Evolutionary conservation across 1,140 invertebrate genomes (phyloP), one percentile per base, ranked within the genome.

Genomic region (Anoplophora glabripennis): DNA sequence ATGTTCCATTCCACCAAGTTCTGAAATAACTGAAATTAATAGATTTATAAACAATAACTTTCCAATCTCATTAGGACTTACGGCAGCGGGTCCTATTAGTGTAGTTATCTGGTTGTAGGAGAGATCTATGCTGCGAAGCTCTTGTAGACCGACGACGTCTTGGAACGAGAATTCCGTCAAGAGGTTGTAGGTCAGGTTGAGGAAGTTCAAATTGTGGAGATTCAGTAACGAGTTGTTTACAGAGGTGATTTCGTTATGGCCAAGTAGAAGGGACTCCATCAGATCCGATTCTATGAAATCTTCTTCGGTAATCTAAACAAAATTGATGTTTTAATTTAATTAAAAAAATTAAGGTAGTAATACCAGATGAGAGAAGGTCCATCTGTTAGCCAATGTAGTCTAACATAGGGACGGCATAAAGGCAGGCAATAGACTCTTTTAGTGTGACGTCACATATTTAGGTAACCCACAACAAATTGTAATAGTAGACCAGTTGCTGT

Each of bases 101-200:
- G 77, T 80, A 18, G 75, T 78, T 35, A 92, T 91, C 72, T 80
- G 83, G 70, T 92, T 92, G 72, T 84, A 80, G 1, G 89, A 90
- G 7, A 91, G 75, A 75, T 90, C 89, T 7, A 91, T 80, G 3
- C 84, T 73, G 41, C 80, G 81, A 0, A 92, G 70, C 49, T 81
- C 80, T 12, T 83, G 80, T 17, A 92, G 67, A 0, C 89, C 89
- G 42, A 85, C 83, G 8, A 92, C 81, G 67, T 90, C 87, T 63
- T 86, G 81, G 65, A 90, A 81, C 0, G 87, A 89, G 73, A 92
- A 92, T 68, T 89, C 87, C 3, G 77, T 77, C 0, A 92, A 75
- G n/a, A 81, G 77, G 71, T 92, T 92, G 68, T 86, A 83, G 0
- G 88, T 88, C 33, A 92, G 76, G 73, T 90, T 90, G 1, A 89